Conservation (phyloP, 2,797 vertebrate species). For the Halcyon chelicuti region DNA sequence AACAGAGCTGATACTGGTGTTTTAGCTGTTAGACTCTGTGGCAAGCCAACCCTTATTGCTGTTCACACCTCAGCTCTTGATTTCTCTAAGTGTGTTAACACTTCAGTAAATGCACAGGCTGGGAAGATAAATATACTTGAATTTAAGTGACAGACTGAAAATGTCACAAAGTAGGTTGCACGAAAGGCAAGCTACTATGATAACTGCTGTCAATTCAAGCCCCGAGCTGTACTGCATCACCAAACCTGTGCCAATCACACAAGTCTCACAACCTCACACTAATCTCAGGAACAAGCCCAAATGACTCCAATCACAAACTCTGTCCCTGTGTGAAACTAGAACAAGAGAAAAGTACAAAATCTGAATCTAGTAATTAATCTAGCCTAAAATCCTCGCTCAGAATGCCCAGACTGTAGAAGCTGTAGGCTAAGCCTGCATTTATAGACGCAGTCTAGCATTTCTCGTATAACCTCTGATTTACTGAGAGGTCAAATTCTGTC, state of each 20-base stretch:
- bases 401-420: not conserved
- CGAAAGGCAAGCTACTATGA: not conserved
- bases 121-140: not conserved
- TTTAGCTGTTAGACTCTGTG: not conserved
- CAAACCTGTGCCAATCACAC: not conserved
- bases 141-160: not conserved
- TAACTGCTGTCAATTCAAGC: not conserved
- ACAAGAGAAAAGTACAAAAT: not conserved
- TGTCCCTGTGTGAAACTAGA: not conserved
- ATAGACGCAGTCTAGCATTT: not conserved
- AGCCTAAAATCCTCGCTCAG: not conserved
- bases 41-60: not conserved
- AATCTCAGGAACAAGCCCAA: not conserved
- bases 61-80: not conserved
- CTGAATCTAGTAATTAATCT: not conserved
- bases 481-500: not conserved
- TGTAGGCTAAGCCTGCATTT: not conserved
- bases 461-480: not conserved
- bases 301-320: not conserved
- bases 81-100: not conserved
- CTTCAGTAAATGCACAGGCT: not conserved
- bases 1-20: not conserved
- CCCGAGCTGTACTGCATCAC: not conserved
- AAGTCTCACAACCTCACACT: not conserved
- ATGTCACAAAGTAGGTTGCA: not conserved